Conservation (phyloP, 2,888 invertebrate species). For the Ophion ventricosus region DNA sequence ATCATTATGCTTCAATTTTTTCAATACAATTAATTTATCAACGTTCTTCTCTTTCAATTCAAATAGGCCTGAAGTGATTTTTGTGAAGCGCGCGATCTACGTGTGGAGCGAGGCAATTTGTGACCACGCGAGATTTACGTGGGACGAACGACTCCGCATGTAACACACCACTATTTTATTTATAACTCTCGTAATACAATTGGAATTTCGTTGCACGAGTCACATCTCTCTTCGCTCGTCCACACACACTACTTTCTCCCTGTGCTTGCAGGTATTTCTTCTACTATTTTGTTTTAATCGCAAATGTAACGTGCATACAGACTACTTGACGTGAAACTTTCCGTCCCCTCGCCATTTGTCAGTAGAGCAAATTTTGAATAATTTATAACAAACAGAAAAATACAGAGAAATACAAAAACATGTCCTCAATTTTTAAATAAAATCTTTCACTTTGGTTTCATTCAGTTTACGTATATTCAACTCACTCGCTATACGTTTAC, state of each 20-base stretch:
- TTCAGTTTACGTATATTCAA: too few relatives aligned
- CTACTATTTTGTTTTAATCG: conserved; percentile 11
- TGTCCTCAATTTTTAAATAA: too few relatives aligned
- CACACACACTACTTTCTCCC: not conserved
- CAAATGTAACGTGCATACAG: not conserved
- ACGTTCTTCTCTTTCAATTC: too few relatives aligned
- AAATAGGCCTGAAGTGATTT: too few relatives aligned
- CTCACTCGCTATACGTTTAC: not conserved
- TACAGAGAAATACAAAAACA: too few relatives aligned
- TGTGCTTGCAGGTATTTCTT: conserved; percentile 28
- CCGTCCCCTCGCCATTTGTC: not conserved
- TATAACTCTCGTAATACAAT: conserved; percentile 57
- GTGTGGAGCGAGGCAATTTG: not conserved
- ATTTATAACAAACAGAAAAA: too few relatives aligned
- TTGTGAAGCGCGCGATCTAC: too few relatives aligned
- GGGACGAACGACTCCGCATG: conserved; percentile 17
- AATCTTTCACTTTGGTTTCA: too few relatives aligned
- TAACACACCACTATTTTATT: conserved; percentile 50
- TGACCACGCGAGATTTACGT: conserved; percentile 24
- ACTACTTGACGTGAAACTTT: too few relatives aligned
- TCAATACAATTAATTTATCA: not conserved
- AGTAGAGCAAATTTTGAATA: not conserved
- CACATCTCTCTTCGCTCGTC: conserved; percentile 9
- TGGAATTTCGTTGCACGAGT: conserved; percentile 46
- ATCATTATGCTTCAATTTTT: too few relatives aligned